Conservation (phyloP, 2,888 invertebrate species). For the Lamellibrachia satsuma region DNA sequence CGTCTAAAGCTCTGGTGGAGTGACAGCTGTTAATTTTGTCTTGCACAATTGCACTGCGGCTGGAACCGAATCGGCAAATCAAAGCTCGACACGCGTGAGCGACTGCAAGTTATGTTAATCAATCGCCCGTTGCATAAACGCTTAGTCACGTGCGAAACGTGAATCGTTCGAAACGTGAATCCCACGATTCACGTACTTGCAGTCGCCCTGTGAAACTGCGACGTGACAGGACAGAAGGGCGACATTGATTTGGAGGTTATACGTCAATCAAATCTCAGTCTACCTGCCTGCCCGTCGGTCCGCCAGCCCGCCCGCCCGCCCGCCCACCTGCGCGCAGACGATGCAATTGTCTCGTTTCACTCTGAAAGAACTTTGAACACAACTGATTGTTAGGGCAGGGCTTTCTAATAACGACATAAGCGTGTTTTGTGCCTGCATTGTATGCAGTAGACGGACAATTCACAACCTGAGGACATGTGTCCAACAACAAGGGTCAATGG, state of each 20-base stretch:
- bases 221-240: background rate
- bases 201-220: background rate
- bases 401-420: too few species aligned
- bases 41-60: background rate
- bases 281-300: too few species aligned
- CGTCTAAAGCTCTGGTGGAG: too few species aligned
- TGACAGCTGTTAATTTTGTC: background rate
- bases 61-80: background rate
- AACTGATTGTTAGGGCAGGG: too few species aligned
- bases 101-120: background rate
- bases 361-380: too few species aligned
- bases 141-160: constrained; percentile 12
- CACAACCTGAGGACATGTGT: too few species aligned
- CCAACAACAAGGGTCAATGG: too few species aligned
- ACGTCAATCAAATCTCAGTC: background rate
- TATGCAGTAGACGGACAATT: too few species aligned
- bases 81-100: too few species aligned
- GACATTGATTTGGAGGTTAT: background rate
- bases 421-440: too few species aligned
- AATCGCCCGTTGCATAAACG: background rate
- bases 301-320: background rate
- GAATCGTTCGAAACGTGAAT: background rate
- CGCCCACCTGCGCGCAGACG: background rate
- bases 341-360: too few species aligned
- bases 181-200: background rate